Conservation (phyloP, 2,888 invertebrate species). For the Perizoma flavofasciatum region DNA sequence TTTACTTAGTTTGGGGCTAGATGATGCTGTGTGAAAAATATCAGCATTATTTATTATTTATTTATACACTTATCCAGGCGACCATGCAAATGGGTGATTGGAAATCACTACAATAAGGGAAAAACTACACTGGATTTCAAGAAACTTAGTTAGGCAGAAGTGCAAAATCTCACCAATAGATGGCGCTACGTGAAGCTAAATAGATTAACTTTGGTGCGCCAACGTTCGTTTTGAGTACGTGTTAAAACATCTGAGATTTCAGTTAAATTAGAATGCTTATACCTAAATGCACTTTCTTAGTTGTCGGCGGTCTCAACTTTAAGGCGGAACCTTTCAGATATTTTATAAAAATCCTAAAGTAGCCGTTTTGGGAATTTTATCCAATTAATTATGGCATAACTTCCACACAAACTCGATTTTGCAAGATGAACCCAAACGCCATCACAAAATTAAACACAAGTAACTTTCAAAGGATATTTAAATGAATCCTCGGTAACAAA, state of each 20-base stretch:
- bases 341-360: background rate
- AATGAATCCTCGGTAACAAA: conserved; percentile 35
- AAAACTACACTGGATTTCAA: background rate
- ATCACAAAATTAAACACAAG: conserved; percentile 32
- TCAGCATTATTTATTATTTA: too few relatives aligned
- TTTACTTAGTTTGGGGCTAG: too few relatives aligned
- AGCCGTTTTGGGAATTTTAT: background rate
- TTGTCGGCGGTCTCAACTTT: too few relatives aligned
- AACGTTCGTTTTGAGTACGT: too few relatives aligned
- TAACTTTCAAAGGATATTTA: conserved; percentile 37
- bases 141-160: background rate
- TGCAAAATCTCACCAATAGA: conserved; percentile 22
- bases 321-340: too few relatives aligned
- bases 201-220: background rate
- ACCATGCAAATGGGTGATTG: too few relatives aligned
- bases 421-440: conserved; percentile 26
- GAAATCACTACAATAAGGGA: too few relatives aligned
- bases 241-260: too few relatives aligned
- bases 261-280: too few relatives aligned
- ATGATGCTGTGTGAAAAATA: too few relatives aligned
- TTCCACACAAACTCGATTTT: conserved; percentile 29
- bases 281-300: too few relatives aligned
- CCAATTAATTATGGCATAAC: conserved; percentile 12
- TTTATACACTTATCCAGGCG: too few relatives aligned
- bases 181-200: conserved; percentile 29